Percentiles rank a stretch among this genome's conserved stretches.
These are phyloP conservation scores for Platycercus adscitus DNA, from an alignment of 2,113 vertebrate genomes.

Conservation along the genomic window DNA sequence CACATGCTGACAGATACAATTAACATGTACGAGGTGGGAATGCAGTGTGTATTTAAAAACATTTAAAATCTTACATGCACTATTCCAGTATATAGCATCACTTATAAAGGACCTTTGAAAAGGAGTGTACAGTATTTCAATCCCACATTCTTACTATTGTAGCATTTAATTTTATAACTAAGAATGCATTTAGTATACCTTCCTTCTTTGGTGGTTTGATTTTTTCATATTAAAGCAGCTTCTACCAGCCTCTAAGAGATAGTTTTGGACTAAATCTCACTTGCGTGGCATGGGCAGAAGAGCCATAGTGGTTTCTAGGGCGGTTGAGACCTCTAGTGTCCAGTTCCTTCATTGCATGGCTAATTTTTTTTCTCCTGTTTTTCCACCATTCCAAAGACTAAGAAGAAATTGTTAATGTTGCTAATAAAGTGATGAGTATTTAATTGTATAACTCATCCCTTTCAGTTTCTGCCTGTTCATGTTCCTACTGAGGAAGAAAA, in stretches of 20 bases:
- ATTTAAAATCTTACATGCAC: neutral
- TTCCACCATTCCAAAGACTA: neutral
- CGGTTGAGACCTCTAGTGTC: constrained; percentile 72
- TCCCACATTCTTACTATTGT: neutral
- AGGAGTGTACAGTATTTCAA: neutral
- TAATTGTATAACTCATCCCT: constrained; percentile 20
- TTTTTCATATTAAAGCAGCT: neutral
- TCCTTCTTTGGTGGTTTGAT: neutral
- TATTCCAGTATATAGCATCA: neutral
- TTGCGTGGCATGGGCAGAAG: neutral
- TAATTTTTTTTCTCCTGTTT: neutral
- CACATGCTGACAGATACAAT: neutral
- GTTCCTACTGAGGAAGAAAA: constrained; percentile 89
- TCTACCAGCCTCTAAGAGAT: neutral
- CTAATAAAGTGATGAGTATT: neutral
- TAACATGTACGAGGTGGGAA: neutral
- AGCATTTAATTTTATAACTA: neutral
- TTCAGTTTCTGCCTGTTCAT: constrained; percentile 91
- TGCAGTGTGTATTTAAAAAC: neutral
- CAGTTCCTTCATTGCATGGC: neutral
- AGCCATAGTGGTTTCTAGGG: neutral
- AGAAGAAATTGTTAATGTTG: neutral
- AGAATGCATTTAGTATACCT: neutral
- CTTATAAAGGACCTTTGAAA: neutral
- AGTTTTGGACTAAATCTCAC: neutral